These are phyloP conservation scores for Acipenser oxyrinchus DNA, from an alignment of 2,797 vertebrate genomes.

Conservation along the genomic window DNA sequence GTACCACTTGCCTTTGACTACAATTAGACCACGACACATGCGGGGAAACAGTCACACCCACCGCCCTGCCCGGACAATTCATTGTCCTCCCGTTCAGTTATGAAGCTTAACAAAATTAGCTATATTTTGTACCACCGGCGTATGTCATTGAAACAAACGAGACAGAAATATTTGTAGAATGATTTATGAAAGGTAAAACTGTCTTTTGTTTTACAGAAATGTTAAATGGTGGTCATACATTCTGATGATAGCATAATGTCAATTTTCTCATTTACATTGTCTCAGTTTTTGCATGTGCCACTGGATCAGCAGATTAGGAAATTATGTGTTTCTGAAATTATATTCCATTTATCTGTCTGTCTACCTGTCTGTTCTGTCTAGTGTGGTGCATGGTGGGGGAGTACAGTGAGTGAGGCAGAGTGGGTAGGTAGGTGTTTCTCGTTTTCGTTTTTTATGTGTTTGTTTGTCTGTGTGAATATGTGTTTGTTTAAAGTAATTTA, in stretches of 20 bases:
- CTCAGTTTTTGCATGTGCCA: too few relatives aligned
- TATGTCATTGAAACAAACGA: background rate
- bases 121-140: background rate
- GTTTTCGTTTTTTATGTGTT: too few relatives aligned
- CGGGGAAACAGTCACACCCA: background rate
- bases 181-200: slow-evolving; percentile 1
- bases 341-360: too few relatives aligned
- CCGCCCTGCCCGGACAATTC: background rate
- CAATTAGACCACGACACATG: background rate
- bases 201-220: background rate
- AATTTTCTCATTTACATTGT: too few relatives aligned
- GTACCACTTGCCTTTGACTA: background rate
- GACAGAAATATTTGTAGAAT: background rate
- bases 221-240: background rate
- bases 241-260: background rate
- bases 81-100: slow-evolving; percentile 2
- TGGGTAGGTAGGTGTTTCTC: too few relatives aligned
- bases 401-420: too few relatives aligned
- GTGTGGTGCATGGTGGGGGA: too few relatives aligned
- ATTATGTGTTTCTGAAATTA: too few relatives aligned
- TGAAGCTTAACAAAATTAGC: background rate
- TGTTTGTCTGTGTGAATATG: too few relatives aligned
- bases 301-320: too few relatives aligned
- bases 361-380: too few relatives aligned
- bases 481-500: too few relatives aligned